phyloP scores from a whole-genome alignment of 2,797 vertebrate species.

The Orestias chungarensis region DNA sequence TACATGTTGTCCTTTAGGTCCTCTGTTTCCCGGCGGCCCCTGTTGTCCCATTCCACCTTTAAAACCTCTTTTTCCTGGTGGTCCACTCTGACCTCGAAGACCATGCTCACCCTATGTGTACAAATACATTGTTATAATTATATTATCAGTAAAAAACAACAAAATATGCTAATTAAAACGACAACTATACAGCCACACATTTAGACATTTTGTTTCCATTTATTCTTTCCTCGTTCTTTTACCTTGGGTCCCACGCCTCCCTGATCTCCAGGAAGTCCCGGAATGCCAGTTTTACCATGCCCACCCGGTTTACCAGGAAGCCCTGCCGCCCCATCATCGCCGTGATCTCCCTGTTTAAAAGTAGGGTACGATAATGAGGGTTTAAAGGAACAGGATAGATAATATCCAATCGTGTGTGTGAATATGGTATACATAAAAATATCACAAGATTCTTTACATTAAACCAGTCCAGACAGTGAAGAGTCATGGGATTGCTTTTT shows the following conservation, averaged over 20 bases:
- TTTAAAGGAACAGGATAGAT: neutral
- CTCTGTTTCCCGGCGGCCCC: conserved; percentile 86
- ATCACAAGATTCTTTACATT: neutral
- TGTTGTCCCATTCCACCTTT: conserved; percentile 89
- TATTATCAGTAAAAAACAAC: neutral
- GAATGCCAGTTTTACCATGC: conserved; percentile 87
- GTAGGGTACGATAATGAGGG: neutral
- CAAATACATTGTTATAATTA: neutral
- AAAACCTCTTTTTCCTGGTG: conserved; percentile 89
- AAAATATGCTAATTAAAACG: neutral
- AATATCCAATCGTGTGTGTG: neutral
- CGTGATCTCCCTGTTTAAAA: conserved; percentile 89
- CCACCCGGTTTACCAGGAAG: conserved; percentile 85
- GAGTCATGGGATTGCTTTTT: neutral
- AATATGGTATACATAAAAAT: neutral
- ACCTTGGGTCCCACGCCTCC: conserved; percentile 93
- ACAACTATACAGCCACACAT: neutral
- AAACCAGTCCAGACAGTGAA: neutral
- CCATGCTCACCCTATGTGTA: conserved; percentile 89
- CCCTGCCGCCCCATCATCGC: conserved; percentile 90
- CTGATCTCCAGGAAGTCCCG: conserved; percentile 92
- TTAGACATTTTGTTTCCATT: neutral
- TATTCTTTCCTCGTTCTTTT: conserved; percentile 9
- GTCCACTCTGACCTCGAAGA: conserved; percentile 87
- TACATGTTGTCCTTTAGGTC: conserved; percentile 92